A percentile compares a stretch with the other conserved stretches of the same genome.
Evolutionary conservation across 2,797 vertebrate species (phyloP).

Genomic region (Bradypus variegatus): DNA sequence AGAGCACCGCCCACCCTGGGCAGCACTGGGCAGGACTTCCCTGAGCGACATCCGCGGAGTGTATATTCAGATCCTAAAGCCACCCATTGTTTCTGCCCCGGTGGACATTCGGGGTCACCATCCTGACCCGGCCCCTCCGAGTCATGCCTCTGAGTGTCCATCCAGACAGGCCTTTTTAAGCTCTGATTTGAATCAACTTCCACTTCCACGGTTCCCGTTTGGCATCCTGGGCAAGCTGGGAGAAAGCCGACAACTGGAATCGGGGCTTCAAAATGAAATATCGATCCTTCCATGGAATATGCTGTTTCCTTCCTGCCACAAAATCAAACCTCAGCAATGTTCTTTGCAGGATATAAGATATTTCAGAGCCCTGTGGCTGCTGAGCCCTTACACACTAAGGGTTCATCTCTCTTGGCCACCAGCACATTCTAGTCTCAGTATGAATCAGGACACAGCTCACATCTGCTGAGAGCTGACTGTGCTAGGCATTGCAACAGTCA

Average conservation of each 20-base stretch:
- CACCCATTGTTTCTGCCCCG: constrained; percentile 52
- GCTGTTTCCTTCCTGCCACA: background rate
- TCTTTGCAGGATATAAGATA: background rate
- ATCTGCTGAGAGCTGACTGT: background rate
- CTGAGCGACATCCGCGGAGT: background rate
- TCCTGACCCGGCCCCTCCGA: constrained; percentile 18
- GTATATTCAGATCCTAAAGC: constrained; percentile 49
- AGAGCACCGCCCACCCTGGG: background rate
- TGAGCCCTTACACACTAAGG: background rate
- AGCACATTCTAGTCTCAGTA: background rate
- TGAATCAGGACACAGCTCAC: background rate
- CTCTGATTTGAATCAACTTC: constrained; percentile 43
- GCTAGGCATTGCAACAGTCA: background rate
- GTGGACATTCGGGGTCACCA: background rate
- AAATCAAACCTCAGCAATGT: background rate
- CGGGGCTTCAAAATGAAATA: background rate
- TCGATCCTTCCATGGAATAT: background rate
- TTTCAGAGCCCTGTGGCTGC: background rate
- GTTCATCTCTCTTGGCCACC: background rate
- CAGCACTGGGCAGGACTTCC: background rate
- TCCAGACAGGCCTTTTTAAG: constrained; percentile 2
- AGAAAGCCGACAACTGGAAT: background rate
- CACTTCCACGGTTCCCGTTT: background rate
- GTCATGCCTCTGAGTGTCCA: constrained; percentile 10
- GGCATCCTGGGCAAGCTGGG: background rate